phyloP scores from a whole-genome alignment of 2,888 invertebrate genomes.

The Didymodactylos carnosus region DNA sequence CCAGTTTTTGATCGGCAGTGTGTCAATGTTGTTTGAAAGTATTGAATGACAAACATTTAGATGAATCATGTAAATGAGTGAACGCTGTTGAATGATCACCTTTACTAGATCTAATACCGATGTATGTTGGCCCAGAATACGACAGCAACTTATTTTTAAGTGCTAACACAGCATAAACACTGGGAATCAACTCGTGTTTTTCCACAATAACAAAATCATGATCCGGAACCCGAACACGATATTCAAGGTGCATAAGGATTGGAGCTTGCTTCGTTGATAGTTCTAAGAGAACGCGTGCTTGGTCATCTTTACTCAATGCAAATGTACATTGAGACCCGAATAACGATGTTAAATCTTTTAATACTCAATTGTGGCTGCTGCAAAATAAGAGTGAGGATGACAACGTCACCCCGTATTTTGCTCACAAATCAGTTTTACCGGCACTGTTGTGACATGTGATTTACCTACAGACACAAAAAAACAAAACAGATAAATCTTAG shows the following conservation, averaged over 20 bases:
- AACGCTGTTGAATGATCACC: conserved; percentile 21
- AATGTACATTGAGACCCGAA: conserved; percentile 18
- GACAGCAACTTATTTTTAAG: conserved; percentile 19
- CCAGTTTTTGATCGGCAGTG: too few species aligned
- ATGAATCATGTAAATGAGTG: conserved; percentile 22
- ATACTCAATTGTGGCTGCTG: conserved; percentile 19
- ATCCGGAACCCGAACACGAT: conserved; percentile 19
- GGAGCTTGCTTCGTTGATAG: conserved; percentile 29
- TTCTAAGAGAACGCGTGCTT: conserved; percentile 29
- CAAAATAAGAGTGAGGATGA: conserved; percentile 23
- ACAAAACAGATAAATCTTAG: too few species aligned
- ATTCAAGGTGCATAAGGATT: conserved; percentile 17
- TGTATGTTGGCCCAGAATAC: conserved; percentile 34
- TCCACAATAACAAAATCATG: conserved; percentile 24
- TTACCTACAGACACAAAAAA: background rate
- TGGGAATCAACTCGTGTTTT: conserved; percentile 24
- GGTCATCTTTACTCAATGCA: conserved; percentile 23
- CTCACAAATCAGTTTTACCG: conserved; percentile 15
- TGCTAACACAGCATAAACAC: conserved; percentile 23
- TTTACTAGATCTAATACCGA: conserved; percentile 26
- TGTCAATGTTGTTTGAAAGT: too few species aligned
- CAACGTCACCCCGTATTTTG: conserved; percentile 16
- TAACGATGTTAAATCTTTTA: conserved; percentile 21
- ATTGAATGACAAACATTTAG: conserved; percentile 17
- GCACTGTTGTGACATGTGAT: conserved; percentile 6